A percentile compares a stretch with the other conserved stretches of the same genome.
Evolutionary conservation across 2,113 vertebrate species (phyloP).

Genomic region (Polypterus bichir): DNA sequence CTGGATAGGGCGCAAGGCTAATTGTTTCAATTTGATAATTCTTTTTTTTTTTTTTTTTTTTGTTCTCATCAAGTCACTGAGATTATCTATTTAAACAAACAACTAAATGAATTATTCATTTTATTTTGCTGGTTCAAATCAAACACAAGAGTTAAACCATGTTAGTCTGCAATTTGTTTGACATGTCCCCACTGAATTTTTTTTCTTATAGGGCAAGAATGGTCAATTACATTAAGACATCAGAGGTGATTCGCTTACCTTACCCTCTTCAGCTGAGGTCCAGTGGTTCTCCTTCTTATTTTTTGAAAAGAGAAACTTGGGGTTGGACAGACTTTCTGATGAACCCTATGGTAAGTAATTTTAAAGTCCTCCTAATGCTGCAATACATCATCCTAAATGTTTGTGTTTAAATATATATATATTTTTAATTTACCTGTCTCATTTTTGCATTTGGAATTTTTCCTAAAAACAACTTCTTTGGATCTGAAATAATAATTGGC

Average conservation of each 20-base stretch:
- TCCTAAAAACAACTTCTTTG: too few relatives aligned
- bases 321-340: slow-evolving; percentile 98
- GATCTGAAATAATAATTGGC: too few relatives aligned
- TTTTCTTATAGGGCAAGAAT: slow-evolving; percentile 66
- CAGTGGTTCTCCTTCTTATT: slow-evolving; percentile 76
- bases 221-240: slow-evolving; percentile 93
- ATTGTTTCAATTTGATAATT: too few relatives aligned
- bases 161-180: neutral
- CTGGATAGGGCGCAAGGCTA: too few relatives aligned
- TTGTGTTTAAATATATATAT: too few relatives aligned
- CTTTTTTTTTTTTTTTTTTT: too few relatives aligned
- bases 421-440: too few relatives aligned
- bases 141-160: too few relatives aligned
- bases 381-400: neutral
- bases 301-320: slow-evolving; percentile 95
- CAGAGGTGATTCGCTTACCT: slow-evolving; percentile 81
- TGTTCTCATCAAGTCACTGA: neutral
- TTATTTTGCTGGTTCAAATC: too few relatives aligned
- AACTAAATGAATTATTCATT: too few relatives aligned
- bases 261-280: slow-evolving; percentile 91
- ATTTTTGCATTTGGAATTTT: too few relatives aligned
- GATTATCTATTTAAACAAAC: neutral
- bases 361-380: too few relatives aligned
- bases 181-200: neutral
- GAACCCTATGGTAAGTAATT: slow-evolving; percentile 86